Percentiles rank a stretch among this genome's conserved stretches.
Evolutionary conservation across 92 coral and sea anemone species (phyloP).

Genomic region (Zoanthus sociatus): DNA sequence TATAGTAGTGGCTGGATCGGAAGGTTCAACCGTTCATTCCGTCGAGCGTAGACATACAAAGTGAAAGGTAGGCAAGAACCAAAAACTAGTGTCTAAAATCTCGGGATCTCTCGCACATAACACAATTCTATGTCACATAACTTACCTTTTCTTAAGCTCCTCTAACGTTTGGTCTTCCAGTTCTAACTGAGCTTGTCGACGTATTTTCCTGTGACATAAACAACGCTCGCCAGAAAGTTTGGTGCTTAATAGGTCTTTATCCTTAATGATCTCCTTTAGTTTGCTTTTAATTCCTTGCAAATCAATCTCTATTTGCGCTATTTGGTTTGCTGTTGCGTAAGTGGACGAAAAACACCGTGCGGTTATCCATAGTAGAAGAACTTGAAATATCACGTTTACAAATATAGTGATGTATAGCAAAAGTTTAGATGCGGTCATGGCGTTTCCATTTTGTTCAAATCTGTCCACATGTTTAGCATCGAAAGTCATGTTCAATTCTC

Average conservation of each 20-base stretch:
- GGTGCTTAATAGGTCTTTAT: background rate
- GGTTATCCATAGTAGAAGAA: background rate
- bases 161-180: too few species aligned
- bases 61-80: background rate
- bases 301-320: conserved; percentile 22
- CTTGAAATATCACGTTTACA: background rate
- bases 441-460: background rate
- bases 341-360: background rate
- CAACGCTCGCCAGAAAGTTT: conserved; percentile 5
- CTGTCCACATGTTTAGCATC: background rate
- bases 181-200: conserved; percentile 10
- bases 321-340: background rate
- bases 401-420: background rate
- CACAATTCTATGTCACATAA: background rate
- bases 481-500: background rate
- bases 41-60: background rate
- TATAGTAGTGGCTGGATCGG: background rate
- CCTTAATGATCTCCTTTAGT: conserved; percentile 1
- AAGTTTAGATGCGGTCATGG: background rate
- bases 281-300: conserved; percentile 8
- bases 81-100: background rate
- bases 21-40: background rate
- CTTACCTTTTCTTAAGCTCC: background rate
- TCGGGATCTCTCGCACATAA: background rate
- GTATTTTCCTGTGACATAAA: background rate